Conservation (phyloP, 2,888 invertebrate genomes). For the Acrobasis suavella region DNA sequence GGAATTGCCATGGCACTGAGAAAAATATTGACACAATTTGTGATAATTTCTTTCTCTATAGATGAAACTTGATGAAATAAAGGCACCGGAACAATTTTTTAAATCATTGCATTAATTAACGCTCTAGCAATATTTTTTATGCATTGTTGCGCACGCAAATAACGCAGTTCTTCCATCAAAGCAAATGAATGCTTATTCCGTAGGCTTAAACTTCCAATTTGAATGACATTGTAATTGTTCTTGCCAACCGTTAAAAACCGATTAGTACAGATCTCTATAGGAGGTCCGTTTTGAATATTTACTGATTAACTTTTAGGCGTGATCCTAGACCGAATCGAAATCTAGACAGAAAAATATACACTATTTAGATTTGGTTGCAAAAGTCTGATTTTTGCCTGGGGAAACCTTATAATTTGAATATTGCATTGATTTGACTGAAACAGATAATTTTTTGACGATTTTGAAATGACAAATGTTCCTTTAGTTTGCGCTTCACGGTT, state of each 20-base stretch:
- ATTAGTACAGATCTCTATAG: constrained; percentile 10
- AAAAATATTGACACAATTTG: too few species aligned
- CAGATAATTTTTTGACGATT: not conserved
- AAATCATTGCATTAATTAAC: constrained; percentile 7
- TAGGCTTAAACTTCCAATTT: not conserved
- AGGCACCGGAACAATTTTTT: not conserved
- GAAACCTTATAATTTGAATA: constrained; percentile 10
- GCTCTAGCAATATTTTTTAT: constrained; percentile 20
- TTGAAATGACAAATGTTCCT: not conserved
- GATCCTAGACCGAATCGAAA: constrained; percentile 13
- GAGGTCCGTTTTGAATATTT: constrained; percentile 9
- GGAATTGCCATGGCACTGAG: too few species aligned
- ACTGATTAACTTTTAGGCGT: constrained; percentile 4
- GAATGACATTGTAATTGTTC: not conserved
- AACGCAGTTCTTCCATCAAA: not conserved
- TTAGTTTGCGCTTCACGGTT: not conserved
- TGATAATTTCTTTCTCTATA: too few species aligned
- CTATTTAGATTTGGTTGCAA: constrained; percentile 9
- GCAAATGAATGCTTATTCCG: not conserved
- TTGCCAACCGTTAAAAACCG: constrained; percentile 19
- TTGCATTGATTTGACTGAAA: not conserved
- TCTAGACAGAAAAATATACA: constrained; percentile 5
- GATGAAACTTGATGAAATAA: not conserved
- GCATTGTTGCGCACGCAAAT: constrained; percentile 22
- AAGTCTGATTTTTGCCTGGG: not conserved